Conservation (phyloP, 2,113 vertebrate species). For the Neomonachus schauinslandi region DNA sequence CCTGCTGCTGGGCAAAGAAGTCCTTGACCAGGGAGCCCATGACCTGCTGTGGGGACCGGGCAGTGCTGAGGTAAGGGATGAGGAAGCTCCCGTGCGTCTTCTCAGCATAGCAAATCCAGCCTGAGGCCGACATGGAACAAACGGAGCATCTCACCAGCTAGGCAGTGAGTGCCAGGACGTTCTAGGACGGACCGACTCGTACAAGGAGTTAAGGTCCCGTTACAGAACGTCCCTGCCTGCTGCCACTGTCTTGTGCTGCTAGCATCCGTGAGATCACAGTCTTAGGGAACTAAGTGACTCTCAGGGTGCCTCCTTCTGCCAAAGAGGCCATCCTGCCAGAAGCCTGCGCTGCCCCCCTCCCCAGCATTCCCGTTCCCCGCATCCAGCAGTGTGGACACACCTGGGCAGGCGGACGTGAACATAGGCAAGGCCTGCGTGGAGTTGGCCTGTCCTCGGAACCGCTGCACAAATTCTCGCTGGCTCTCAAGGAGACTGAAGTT, state of each 20-base stretch:
- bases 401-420: slow-evolving; percentile 96
- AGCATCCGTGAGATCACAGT: neutral
- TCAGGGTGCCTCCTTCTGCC: neutral
- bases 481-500: slow-evolving; percentile 97
- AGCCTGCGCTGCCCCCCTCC: accelerated
- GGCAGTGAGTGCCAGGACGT: neutral
- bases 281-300: neutral
- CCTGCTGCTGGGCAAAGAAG: slow-evolving; percentile 92
- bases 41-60: slow-evolving; percentile 96
- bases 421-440: slow-evolving; percentile 90
- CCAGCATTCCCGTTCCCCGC: neutral
- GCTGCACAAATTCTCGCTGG: slow-evolving; percentile 93
- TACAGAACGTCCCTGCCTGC: neutral
- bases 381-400: slow-evolving; percentile 77
- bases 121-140: slow-evolving; percentile 80
- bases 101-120: slow-evolving; percentile 99
- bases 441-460: slow-evolving; percentile 88
- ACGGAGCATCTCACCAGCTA: neutral
- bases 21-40: slow-evolving; percentile 97
- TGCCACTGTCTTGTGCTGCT: neutral
- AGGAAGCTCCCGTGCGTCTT: slow-evolving; percentile 95
- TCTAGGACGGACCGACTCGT: neutral
- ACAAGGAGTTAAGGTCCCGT: neutral
- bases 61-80: slow-evolving; percentile 94
- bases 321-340: neutral